Evolutionary conservation across 2,888 invertebrate species (phyloP).

Genomic region (Apodemia mormo): DNA sequence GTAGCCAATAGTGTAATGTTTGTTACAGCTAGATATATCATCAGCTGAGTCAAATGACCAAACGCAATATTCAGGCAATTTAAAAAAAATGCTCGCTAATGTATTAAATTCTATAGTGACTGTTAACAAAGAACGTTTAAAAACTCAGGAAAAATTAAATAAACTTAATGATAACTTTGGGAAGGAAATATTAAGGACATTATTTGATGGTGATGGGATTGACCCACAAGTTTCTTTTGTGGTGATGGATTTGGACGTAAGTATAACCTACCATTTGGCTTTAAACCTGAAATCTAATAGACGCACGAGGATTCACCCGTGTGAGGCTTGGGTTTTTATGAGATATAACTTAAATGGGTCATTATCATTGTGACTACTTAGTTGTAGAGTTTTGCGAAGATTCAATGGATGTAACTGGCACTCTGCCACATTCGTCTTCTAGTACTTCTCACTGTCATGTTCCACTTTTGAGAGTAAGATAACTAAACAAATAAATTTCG

Average conservation of each 20-base stretch:
- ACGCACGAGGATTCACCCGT: too few species aligned
- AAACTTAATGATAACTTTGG: conserved; percentile 43
- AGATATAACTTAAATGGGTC: too few species aligned
- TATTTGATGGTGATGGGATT: conserved; percentile 14
- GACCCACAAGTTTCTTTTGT: neutral
- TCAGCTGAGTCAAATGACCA: neutral
- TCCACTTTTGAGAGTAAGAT: too few species aligned
- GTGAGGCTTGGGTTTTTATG: too few species aligned
- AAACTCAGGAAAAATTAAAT: conserved; percentile 42
- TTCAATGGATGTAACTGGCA: too few species aligned
- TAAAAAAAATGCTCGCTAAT: conserved; percentile 34
- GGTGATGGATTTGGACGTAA: neutral
- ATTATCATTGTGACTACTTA: too few species aligned
- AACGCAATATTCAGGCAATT: neutral
- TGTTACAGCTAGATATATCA: neutral
- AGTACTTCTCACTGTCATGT: too few species aligned
- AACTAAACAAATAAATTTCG: too few species aligned
- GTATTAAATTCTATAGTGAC: conserved; percentile 46
- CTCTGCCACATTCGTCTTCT: too few species aligned
- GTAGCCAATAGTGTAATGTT: neutral
- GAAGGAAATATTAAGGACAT: conserved; percentile 34
- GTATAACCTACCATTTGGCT: neutral
- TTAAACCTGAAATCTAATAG: too few species aligned
- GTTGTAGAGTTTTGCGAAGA: too few species aligned
- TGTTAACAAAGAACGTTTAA: conserved; percentile 47